phyloP scores from a whole-genome alignment of 1,140 invertebrate genomes.

The Microplitis demolitor region DNA sequence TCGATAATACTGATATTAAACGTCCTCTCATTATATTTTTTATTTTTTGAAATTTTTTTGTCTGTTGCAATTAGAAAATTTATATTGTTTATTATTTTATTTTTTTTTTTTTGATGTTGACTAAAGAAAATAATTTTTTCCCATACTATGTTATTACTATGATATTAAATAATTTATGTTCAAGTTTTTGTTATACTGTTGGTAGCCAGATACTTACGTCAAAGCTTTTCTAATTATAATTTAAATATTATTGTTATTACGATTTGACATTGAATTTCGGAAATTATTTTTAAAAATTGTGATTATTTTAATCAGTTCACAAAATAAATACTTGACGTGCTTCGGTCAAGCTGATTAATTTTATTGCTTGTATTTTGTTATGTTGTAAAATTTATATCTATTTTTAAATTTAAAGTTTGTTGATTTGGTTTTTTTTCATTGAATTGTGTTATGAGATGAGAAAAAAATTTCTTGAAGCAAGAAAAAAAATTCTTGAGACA shows the following conservation, averaged over 20 bases:
- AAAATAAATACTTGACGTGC: neutral
- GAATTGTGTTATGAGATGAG: no score
- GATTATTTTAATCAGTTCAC: neutral
- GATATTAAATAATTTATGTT: conserved; percentile 23
- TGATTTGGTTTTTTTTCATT: neutral
- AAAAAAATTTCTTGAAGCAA: no score
- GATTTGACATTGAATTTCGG: neutral
- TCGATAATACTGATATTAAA: no score
- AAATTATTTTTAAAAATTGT: neutral
- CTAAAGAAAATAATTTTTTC: conserved; percentile 3
- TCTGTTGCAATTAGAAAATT: no score
- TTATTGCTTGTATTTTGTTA: neutral
- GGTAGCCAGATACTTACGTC: conserved; percentile 7
- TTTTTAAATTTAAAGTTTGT: no score
- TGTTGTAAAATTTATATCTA: no score
- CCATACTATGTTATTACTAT: neutral
- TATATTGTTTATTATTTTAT: neutral
- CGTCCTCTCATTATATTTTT: no score
- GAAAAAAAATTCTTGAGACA: no score
- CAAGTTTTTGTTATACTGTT: conserved; percentile 23
- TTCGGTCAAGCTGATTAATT: neutral
- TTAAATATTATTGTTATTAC: neutral
- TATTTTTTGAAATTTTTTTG: no score
- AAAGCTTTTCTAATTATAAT: neutral
- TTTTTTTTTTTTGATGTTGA: neutral